These are phyloP conservation scores for Drosophila santomea DNA, from an alignment of 1,140 invertebrate genomes.

Conservation along the genomic window DNA sequence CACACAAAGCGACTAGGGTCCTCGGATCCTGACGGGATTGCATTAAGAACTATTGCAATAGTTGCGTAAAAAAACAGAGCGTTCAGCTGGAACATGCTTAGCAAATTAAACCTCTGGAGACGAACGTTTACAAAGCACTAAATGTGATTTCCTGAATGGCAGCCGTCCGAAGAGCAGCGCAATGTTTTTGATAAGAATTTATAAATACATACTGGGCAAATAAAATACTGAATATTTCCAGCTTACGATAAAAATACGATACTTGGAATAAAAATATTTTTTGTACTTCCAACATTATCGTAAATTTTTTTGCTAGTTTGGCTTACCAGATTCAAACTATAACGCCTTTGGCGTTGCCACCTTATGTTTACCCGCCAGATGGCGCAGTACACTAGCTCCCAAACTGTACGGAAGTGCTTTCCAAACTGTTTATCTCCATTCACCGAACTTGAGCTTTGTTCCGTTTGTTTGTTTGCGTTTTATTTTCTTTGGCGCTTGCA, in stretches of 20 bases:
- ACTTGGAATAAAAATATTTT: too few species aligned
- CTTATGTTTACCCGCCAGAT: constrained; percentile 15
- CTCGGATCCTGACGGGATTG: too few species aligned
- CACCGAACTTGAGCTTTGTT: constrained; percentile 16
- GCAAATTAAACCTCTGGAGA: not conserved
- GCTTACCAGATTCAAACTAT: constrained; percentile 8
- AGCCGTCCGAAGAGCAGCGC: too few species aligned
- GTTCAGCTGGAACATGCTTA: not conserved
- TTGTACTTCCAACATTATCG: too few species aligned
- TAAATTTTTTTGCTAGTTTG: too few species aligned
- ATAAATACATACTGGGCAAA: too few species aligned
- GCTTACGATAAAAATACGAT: too few species aligned
- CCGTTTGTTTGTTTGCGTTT: constrained; percentile 11
- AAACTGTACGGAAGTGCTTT: constrained; percentile 13
- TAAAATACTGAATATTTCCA: too few species aligned
- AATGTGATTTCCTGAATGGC: not conserved
- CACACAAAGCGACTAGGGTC: not conserved
- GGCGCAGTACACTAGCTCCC: not conserved
- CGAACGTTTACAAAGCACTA: not conserved
- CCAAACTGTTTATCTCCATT: constrained; percentile 33
- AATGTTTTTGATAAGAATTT: too few species aligned
- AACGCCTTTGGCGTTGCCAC: constrained; percentile 36
- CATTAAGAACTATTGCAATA: not conserved
- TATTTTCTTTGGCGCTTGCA: constrained; percentile 1
- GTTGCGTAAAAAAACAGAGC: not conserved